A percentile compares a stretch with the other conserved stretches of the same genome.
phyloP scores from a whole-genome alignment of 2,888 invertebrate species.

The Polyploca ridens region DNA sequence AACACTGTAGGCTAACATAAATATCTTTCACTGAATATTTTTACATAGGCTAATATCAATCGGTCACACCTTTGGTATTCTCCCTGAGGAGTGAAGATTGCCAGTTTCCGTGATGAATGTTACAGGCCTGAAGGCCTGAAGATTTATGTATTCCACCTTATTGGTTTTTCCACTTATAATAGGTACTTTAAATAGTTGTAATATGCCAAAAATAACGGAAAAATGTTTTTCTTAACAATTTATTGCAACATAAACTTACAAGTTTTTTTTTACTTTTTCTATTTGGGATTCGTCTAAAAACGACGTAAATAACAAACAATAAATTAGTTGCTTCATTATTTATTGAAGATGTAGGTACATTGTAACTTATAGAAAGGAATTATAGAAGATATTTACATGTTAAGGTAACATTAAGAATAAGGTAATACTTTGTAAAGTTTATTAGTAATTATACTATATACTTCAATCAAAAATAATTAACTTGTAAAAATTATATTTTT shows the following conservation, averaged over 20 bases:
- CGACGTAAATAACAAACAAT: constrained; percentile 32
- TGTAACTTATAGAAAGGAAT: constrained; percentile 78
- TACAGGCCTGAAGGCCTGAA: constrained; percentile 9
- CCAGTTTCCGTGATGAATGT: constrained; percentile 7
- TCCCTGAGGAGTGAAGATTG: constrained; percentile 28
- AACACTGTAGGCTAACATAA: background rate
- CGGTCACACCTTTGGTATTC: constrained; percentile 36
- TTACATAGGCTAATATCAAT: constrained; percentile 40
- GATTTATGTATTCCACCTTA: constrained; percentile 33
- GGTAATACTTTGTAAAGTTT: constrained; percentile 64
- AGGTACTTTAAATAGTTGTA: background rate
- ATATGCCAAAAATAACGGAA: background rate
- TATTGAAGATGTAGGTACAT: constrained; percentile 80
- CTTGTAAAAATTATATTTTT: constrained; percentile 17
- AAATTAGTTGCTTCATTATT: constrained; percentile 58
- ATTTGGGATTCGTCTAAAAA: no score
- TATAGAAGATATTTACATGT: constrained; percentile 80
- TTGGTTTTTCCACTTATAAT: background rate
- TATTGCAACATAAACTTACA: no score
- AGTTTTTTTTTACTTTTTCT: no score
- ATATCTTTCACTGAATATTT: constrained; percentile 21
- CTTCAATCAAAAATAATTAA: constrained; percentile 22
- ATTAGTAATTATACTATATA: constrained; percentile 27
- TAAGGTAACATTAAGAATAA: constrained; percentile 69
- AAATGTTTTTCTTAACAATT: no score